Base-by-base conservation (phyloP, 1,140 invertebrate genomes). In the Alviniconcha marisindica region DNA sequence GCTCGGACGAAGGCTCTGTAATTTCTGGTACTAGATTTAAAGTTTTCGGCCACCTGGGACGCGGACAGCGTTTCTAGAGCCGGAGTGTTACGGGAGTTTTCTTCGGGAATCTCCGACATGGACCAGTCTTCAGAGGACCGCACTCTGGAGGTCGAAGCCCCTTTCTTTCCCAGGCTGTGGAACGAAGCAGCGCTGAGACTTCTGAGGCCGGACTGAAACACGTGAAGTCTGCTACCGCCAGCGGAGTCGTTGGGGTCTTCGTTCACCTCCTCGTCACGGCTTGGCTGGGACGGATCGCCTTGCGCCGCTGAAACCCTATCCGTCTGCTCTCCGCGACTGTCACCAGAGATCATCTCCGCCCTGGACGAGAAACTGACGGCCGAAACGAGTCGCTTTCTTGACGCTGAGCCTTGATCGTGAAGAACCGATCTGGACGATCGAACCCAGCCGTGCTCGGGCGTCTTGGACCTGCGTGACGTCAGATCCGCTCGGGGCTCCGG, bases 301-400 rank as follows among this genome's bases (percentile, higher is more conserved):
- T 38, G n/a, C 1, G 36, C 36, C 21, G 33, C 36, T 40, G 69
- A 71, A 3, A 24, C 38, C 18, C 69, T 36, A 36, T 76, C 73
- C 4, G 1, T 38, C 0, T 31, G 21, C 28, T 33, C 42, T 15
- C n/a, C 73, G 2, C 1, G 42, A 28, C 21, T 40, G n/a, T n/a
- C n/a, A n/a, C n/a, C n/a, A n/a, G n/a, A n/a, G 36, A 71, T 40
- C 10, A 24, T 24, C 21, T 40, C 24, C 18, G 28, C 18, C 21
- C 21, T 76, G 42, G 44, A 76, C 2, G 73, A 48, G 36, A 54
- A 51, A 51, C 40, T 76, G 24, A 76, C 40, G n/a, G 73, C 73
- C 0, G 73, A 76, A 1, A 24, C 44, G n/a, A 40, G 31, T 18
- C 73, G 21, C 31, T 42, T 76, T 24, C 73, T 71, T 14, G 69